Evolutionary conservation across 2,888 invertebrate species (phyloP), one percentile per base, ranked within the genome.

Genomic region (Diarsia dahlii): DNA sequence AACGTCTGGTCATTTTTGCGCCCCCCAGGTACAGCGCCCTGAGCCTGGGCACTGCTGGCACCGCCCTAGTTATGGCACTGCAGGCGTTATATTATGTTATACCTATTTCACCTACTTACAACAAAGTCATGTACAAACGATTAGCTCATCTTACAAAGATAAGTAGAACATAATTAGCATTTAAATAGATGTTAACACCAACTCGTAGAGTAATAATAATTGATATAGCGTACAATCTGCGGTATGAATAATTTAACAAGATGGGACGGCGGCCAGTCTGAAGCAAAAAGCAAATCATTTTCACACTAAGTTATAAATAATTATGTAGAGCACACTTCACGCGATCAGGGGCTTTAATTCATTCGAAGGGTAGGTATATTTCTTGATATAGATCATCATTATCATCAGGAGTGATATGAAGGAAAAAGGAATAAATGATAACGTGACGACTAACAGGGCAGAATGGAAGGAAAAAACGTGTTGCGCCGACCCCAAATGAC

Each of bases 161-260:
- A 60, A 60, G 48, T 52, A 52, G 15, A 60, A 52, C n/a, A n/a
- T 52, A n/a, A 65, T 76, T 39, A 56, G 3, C 34, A 76, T 63
- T 58, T 52, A 58, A 63, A 70, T 80, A 34, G 34, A 9, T 50
- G 60, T 70, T 54, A 20, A 39, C 64, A 69, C 18, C 48, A 46
- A 64, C 69, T 48, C 10, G 23, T 48, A 23, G 3, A 62, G 52
- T 15, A 39, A 74, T 50, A 54, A 28, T 23, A 28, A 81, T 56
- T 34, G 6, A 75, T 58, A 50, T 45, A 45, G 5, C 54, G 48
- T 66, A 20, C 45, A 69, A 28, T 34, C 13, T 15, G 18, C 20
- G 50, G 6, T 54, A 68, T 82, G 82, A 60, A 82, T 82, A 77
- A 68, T 68, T 54, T 56, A 71, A 34, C 46, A 64, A 20, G 23